Conservation (phyloP, 2,113 vertebrate species). For the Pyxicephalus adspersus region DNA sequence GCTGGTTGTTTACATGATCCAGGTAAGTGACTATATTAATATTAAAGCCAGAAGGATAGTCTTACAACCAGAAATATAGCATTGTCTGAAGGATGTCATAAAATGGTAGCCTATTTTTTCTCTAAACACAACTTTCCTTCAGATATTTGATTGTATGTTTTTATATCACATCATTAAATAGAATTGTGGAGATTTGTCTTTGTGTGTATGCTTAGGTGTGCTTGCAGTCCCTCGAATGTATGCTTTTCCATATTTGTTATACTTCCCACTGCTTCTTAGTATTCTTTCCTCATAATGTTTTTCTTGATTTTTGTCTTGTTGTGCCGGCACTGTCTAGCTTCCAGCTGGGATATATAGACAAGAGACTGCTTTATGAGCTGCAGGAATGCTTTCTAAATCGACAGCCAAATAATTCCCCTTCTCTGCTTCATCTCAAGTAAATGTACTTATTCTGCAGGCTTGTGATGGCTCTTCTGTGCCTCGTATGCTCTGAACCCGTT, state of each 20-base stretch:
- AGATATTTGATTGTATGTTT: not conserved
- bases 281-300: conserved; percentile 55
- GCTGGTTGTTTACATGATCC: no score
- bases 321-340: conserved; percentile 45
- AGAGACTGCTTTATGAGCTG: conserved; percentile 49
- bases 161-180: not conserved
- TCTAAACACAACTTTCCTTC: not conserved
- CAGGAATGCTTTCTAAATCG: conserved; percentile 50
- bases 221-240: not conserved
- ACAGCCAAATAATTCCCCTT: conserved; percentile 48
- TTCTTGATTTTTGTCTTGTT: conserved; percentile 52
- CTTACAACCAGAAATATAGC: no score
- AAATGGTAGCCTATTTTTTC: not conserved
- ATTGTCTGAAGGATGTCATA: no score
- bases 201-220: conserved; percentile 3
- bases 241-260: conserved; percentile 21
- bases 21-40: no score
- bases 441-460: conserved; percentile 29
- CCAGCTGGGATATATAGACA: conserved; percentile 55
- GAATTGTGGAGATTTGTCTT: not conserved
- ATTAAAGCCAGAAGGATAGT: no score
- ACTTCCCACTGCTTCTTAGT: conserved; percentile 29
- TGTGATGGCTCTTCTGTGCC: conserved; percentile 20
- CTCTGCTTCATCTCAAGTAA: conserved; percentile 20
- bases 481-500: conserved; percentile 23